Percentiles rank a stretch among this genome's conserved stretches.
phyloP scores from a whole-genome alignment of 1,140 invertebrate genomes.

The Drosophila varians region DNA sequence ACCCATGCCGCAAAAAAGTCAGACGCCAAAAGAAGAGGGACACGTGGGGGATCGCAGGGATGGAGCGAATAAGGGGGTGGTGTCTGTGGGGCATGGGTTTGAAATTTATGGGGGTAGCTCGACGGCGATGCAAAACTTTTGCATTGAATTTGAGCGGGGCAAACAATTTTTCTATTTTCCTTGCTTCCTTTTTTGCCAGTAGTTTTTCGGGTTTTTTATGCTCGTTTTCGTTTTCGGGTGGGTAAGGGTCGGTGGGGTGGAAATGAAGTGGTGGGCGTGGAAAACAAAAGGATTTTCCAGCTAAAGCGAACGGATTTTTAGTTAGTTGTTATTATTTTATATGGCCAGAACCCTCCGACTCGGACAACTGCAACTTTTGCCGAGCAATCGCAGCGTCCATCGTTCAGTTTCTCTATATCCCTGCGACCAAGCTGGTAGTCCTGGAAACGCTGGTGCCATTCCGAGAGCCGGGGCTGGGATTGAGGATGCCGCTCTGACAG shows the following conservation, averaged over 20 bases:
- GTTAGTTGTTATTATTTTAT: conserved; percentile 82
- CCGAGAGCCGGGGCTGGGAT: background rate
- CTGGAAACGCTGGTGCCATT: conserved; percentile 37
- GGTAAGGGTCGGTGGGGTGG: background rate
- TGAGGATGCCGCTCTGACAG: background rate
- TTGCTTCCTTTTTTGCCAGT: conserved; percentile 35
- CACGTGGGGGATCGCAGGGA: background rate
- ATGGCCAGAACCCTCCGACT: conserved; percentile 61
- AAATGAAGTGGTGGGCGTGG: conserved; percentile 8
- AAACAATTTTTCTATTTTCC: conserved; percentile 65
- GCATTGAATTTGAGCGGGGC: conserved; percentile 79
- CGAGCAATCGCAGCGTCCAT: conserved; percentile 42
- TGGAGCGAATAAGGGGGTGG: background rate
- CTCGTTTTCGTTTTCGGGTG: background rate
- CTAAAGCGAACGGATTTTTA: conserved; percentile 81
- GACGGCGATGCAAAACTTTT: conserved; percentile 75
- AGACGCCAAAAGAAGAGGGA: conserved; percentile 17
- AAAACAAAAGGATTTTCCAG: conserved; percentile 81
- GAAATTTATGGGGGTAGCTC: conserved; percentile 75
- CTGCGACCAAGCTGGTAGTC: conserved; percentile 34
- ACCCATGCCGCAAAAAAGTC: conserved; percentile 49
- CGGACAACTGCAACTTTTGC: conserved; percentile 76
- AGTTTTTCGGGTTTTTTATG: conserved; percentile 54
- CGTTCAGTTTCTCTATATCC: conserved; percentile 14
- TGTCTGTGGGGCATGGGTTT: background rate